These are phyloP conservation scores for Deilephila porcellus DNA, from an alignment of 2,888 invertebrate genomes.

Conservation along the genomic window DNA sequence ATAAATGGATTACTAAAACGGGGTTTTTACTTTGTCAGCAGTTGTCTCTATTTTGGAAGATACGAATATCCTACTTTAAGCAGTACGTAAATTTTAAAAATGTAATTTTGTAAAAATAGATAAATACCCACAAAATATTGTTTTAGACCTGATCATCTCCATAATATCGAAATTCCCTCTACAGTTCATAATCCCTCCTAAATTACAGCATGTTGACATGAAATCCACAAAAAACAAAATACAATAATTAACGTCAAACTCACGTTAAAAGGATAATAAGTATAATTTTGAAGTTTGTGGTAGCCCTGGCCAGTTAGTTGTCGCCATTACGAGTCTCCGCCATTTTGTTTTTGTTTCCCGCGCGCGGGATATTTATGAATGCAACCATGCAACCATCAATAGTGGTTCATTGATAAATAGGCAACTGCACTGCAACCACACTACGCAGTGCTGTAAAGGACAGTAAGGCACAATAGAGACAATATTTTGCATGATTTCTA, in stretches of 20 bases:
- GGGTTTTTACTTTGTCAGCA: too few species aligned
- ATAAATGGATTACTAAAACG: too few species aligned
- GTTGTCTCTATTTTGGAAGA: too few species aligned
- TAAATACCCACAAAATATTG: too few species aligned
- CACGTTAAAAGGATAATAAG: neutral
- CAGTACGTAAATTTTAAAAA: too few species aligned
- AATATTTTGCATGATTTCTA: neutral
- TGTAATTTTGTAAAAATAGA: too few species aligned
- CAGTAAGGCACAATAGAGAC: neutral
- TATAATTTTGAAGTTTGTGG: conserved; percentile 27
- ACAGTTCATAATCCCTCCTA: neutral
- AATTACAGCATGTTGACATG: neutral
- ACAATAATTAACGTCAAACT: conserved; percentile 10
- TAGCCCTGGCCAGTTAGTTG: conserved; percentile 46
- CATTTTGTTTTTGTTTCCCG: conserved; percentile 59
- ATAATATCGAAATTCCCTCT: too few species aligned
- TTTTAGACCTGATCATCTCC: too few species aligned
- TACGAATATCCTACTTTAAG: too few species aligned
- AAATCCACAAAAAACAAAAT: neutral
- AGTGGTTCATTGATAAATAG: conserved; percentile 60
- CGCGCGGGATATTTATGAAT: conserved; percentile 55
- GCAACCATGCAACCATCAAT: conserved; percentile 48
- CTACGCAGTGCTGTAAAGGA: conserved; percentile 4
- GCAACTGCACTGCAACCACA: conserved; percentile 33
- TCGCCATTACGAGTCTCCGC: conserved; percentile 45